A percentile compares a stretch with the other conserved stretches of the same genome.
These are phyloP conservation scores for Phenganax stokvisi DNA, from an alignment of 92 coral and sea anemone species.

Conservation along the genomic window DNA sequence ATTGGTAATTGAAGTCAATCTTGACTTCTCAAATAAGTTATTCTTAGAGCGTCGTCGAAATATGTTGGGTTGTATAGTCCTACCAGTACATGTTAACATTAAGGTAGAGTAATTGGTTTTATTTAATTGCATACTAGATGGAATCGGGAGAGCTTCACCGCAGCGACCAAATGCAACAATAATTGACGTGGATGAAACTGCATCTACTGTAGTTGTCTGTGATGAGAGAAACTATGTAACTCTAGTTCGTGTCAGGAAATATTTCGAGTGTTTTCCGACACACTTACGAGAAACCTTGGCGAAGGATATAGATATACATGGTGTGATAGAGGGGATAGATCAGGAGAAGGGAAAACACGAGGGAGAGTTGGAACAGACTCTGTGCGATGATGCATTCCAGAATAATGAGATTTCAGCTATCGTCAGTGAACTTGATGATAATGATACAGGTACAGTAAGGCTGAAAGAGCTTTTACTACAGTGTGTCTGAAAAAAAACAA, in stretches of 20 bases:
- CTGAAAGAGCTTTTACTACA: background rate
- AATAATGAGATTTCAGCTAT: background rate
- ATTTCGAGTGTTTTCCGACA: conserved; percentile 57
- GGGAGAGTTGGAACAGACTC: background rate
- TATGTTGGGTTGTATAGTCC: background rate
- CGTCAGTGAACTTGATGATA: conserved; percentile 11
- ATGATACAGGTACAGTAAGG: conserved; percentile 6
- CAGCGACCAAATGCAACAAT: conserved; percentile 18
- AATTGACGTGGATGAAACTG: background rate
- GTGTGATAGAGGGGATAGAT: background rate
- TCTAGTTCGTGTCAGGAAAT: conserved; percentile 59
- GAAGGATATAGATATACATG: background rate
- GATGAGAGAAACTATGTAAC: conserved; percentile 64
- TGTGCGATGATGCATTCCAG: conserved; percentile 26
- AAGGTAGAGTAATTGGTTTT: background rate
- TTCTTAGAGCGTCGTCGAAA: too few species aligned
- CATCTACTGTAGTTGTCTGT: conserved; percentile 6
- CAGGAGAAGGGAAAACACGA: background rate
- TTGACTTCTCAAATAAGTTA: too few species aligned
- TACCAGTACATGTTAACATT: background rate
- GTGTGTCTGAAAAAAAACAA: too few species aligned
- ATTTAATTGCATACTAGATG: background rate
- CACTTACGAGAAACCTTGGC: conserved; percentile 37
- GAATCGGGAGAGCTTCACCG: background rate
- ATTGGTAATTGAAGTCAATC: too few species aligned